Conservation (phyloP, 1,140 invertebrate genomes). For the Ylistrum balloti region DNA sequence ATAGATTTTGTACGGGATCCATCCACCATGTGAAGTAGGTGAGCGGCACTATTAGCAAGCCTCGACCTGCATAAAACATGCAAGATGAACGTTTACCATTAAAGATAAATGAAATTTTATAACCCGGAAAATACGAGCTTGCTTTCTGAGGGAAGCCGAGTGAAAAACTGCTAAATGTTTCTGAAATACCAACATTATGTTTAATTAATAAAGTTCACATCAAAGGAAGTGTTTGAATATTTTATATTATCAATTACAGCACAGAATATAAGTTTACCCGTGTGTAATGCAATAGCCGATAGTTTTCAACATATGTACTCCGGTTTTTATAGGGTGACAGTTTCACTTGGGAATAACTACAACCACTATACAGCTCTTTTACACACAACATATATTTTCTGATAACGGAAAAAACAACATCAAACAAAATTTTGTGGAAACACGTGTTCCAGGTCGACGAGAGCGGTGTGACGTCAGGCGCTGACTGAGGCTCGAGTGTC, state of each 20-base stretch:
- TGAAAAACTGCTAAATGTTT: neutral
- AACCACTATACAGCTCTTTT: conserved; percentile 12
- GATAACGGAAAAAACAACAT: conserved; percentile 14
- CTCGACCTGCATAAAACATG: neutral
- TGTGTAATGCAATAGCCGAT: neutral
- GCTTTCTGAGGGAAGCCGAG: neutral
- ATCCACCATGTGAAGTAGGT: too few species aligned
- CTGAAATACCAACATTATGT: neutral
- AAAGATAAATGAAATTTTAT: neutral
- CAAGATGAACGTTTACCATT: neutral
- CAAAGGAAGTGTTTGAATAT: neutral
- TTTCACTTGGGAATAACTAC: neutral
- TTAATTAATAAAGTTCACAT: conserved; percentile 6
- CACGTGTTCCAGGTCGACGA: conserved; percentile 2
- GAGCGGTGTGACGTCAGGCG: neutral
- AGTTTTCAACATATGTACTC: neutral
- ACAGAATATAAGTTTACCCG: neutral
- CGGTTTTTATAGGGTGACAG: neutral
- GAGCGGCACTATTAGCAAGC: neutral
- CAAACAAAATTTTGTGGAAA: conserved; percentile 3
- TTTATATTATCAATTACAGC: neutral
- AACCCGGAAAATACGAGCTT: neutral
- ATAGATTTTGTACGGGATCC: too few species aligned
- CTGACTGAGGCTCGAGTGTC: neutral
- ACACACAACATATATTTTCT: neutral